phyloP scores from a whole-genome alignment of 2,113 vertebrate genomes.

The Aviceda subcristata region DNA sequence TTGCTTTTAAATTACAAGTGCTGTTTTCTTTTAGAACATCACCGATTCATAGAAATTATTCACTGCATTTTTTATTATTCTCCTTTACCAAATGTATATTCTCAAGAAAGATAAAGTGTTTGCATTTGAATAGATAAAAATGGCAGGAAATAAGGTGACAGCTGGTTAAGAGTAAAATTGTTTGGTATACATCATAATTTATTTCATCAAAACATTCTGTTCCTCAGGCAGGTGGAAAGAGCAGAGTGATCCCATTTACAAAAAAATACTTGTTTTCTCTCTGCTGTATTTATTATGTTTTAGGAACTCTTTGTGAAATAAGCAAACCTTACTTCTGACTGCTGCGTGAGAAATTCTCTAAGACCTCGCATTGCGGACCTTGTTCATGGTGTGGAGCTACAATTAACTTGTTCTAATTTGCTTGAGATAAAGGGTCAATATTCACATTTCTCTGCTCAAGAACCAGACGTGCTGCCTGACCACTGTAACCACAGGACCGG shows the following conservation, averaged over 20 bases:
- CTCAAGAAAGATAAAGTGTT: background rate
- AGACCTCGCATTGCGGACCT: background rate
- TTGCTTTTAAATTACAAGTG: background rate
- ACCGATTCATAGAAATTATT: background rate
- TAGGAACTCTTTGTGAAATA: background rate
- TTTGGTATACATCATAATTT: background rate
- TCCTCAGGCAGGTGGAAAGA: background rate
- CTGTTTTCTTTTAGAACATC: background rate
- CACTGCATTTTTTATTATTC: background rate
- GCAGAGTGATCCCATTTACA: background rate
- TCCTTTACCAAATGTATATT: background rate
- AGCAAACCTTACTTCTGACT: background rate
- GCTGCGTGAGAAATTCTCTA: background rate
- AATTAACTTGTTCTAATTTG: background rate
- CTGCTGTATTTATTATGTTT: background rate
- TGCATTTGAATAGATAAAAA: background rate
- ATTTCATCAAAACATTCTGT: slow-evolving; percentile 18
- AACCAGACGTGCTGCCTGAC: background rate
- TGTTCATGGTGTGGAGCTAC: background rate
- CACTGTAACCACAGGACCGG: background rate
- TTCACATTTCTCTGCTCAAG: background rate
- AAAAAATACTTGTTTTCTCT: background rate
- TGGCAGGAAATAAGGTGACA: slow-evolving; percentile 33
- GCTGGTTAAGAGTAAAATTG: slow-evolving; percentile 2
- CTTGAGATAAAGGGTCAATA: background rate